Evolutionary conservation across 2,888 invertebrate species (phyloP).

Genomic region (Amblyteles armatorius): DNA sequence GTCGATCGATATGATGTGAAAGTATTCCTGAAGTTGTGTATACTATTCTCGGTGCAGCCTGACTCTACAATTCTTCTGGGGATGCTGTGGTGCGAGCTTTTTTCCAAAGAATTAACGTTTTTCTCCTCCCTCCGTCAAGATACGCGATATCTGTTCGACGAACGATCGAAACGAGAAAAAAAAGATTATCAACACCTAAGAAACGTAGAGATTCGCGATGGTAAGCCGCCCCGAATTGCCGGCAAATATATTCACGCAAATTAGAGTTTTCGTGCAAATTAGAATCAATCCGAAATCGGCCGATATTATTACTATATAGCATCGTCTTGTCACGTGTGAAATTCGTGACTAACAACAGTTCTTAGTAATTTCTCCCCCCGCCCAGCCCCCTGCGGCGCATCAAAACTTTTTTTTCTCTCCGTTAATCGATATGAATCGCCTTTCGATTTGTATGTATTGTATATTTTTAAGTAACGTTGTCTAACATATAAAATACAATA

Average conservation of each 20-base stretch:
- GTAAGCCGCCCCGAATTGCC: conserved; percentile 3
- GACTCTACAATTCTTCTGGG: not conserved
- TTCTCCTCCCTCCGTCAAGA: not conserved
- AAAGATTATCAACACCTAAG: not conserved
- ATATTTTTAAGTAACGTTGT: conserved; percentile 74
- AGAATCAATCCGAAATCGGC: not conserved
- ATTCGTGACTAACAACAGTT: conserved; percentile 6
- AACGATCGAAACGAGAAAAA: conserved; percentile 2
- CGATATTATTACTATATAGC: not conserved
- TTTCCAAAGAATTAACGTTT: not conserved
- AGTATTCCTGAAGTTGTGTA: conserved; percentile 25
- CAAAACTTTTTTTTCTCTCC: conserved; percentile 24
- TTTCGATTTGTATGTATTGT: conserved; percentile 72
- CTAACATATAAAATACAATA: conserved; percentile 70
- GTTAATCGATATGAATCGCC: conserved; percentile 53
- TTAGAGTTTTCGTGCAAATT: conserved; percentile 14
- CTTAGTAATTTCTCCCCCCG: conserved; percentile 16
- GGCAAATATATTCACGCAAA: conserved; percentile 7
- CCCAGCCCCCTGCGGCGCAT: conserved; percentile 16
- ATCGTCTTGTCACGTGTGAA: not conserved
- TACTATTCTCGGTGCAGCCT: not conserved
- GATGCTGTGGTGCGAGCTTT: not conserved
- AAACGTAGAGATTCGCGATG: conserved; percentile 1
- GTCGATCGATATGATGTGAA: conserved; percentile 2
- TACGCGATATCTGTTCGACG: not conserved